Evolutionary conservation across 2,888 invertebrate genomes (phyloP), one percentile per base, ranked within the genome.

Genomic region (Trilocha varians): DNA sequence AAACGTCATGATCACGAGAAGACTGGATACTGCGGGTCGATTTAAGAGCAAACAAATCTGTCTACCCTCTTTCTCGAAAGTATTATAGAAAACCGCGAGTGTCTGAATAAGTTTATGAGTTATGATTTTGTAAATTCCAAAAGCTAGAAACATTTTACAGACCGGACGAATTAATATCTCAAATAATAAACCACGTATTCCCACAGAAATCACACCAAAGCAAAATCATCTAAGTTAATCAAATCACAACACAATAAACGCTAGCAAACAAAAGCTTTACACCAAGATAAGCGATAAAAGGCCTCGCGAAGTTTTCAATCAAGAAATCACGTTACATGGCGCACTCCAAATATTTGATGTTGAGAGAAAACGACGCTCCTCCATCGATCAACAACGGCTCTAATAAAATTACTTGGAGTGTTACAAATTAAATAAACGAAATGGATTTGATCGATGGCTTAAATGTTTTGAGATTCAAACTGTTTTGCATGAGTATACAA

Each of bases 231-330:
- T n/a, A n/a, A n/a, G n/a, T n/a, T n/a, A n/a, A n/a, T n/a, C n/a
- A n/a, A n/a, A n/a, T 18, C 5, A 13, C 2, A 32, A 16, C 3
- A 16, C 43, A 40, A 41, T 40, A 42, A 39, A 39, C 39, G 36
- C 34, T 17, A 32, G 25, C 38, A 42, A 37, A 37, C 34, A 35
- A 38, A 32, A 34, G 35, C 18, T 16, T 16, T 34, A 16, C 16
- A 13, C 16, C 6, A 25, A 39, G 33, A 34, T 34, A 16, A 34
- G 39, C 16, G 34, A 35, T 33, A 16, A 17, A 34, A 17, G 15
- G 11, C 11, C 14, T 11, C 15, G 13, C 36, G 15, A 16, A 11
- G 16, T 11, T 14, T 15, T 36, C 36, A 15, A 36, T 36, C 16
- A 11, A 8, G 8, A 40, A 33, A 33, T 34, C 16, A 35, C 25